Base-by-base conservation (phyloP, 1,140 invertebrate species). In the Ceratosolen solmsi region DNA sequence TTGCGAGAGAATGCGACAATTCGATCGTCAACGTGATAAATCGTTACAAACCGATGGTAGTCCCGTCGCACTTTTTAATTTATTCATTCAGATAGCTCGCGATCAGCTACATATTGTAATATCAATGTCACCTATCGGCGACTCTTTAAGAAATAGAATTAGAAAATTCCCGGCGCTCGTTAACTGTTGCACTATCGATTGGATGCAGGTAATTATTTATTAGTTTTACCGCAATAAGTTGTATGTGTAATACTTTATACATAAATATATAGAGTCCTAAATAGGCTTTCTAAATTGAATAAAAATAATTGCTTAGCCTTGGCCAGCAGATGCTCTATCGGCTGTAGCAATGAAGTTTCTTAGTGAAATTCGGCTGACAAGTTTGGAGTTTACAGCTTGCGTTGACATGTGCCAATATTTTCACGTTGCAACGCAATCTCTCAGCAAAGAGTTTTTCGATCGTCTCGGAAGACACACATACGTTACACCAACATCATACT, bases 141-240 rank as follows among this genome's bases (percentile, higher is more conserved):
- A 95, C 80, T 93, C 93, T 20, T 96, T 99, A 89, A 93, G 97
- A 81, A 97, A 95, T 87, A 93, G 97, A 70, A 95, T 99, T 20
- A 92, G 97, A 80, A 99, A 97, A 89, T 99, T 99, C 90, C 98
- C 98, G 1, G 96, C 97, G 0, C 93, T 99, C 38, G 96, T 99
- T 33, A 99, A 98, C 89, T 99, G 98, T 88, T 99, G 98, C 88
- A 99, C 98, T 0, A 98, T 99, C 83, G 97, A 99, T 92, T 99
- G 98, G 98, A 97, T 99, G 90, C 97, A 99, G 93, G 97, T 97
- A 91, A 38, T 30, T 54, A 9, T 4, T 74, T 25, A n/a, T 58
- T 60, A 5, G 54, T 15, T 36, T 46, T 46, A n/a, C n/a, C n/a
- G n/a, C n/a, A n/a, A n/a, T n/a, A n/a, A n/a, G n/a, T n/a, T n/a